A percentile compares a stretch with the other conserved stretches of the same genome.
phyloP scores from a whole-genome alignment of 2,113 vertebrate species.

The Apistogramma diplotaenia region DNA sequence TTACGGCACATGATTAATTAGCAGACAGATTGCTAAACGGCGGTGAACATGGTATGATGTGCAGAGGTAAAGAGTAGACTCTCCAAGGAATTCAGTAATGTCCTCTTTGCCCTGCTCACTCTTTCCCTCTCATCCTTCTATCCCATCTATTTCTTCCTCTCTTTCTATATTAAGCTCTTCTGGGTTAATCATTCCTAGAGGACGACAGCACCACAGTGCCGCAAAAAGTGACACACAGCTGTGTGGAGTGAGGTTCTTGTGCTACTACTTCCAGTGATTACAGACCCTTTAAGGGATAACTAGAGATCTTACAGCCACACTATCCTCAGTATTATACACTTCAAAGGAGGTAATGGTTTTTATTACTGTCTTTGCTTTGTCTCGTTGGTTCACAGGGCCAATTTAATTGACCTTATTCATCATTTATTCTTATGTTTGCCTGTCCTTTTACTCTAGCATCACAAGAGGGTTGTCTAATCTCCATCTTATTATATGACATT shows the following conservation, averaged over 20 bases:
- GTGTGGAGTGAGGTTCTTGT: conserved; percentile 42
- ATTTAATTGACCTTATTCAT: conserved; percentile 58
- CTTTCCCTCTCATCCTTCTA: conserved; percentile 33
- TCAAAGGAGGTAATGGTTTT: conserved; percentile 28
- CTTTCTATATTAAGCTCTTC: conserved; percentile 77
- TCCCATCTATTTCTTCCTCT: conserved; percentile 51
- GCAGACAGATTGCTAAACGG: conserved; percentile 74
- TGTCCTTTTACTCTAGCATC: conserved; percentile 38
- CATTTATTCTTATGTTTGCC: conserved; percentile 40
- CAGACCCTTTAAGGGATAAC: conserved; percentile 50
- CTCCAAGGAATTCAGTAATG: conserved; percentile 64
- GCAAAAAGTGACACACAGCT: conserved; percentile 61
- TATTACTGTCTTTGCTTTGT: conserved; percentile 4
- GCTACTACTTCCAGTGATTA: conserved; percentile 56
- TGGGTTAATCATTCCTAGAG: conserved; percentile 79
- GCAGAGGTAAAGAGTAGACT: conserved; percentile 67
- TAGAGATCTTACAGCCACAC: conserved; percentile 14
- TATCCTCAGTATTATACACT: neutral
- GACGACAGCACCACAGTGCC: conserved; percentile 57
- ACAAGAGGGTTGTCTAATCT: conserved; percentile 51
- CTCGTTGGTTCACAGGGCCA: conserved; percentile 7
- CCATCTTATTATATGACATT: conserved; percentile 36
- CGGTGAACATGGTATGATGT: conserved; percentile 58
- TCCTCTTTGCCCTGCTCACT: conserved; percentile 47
- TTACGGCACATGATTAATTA: conserved; percentile 76